These are phyloP conservation scores for Aptenodytes patagonicus DNA, from an alignment of 2,113 vertebrate species.

Conservation along the genomic window DNA sequence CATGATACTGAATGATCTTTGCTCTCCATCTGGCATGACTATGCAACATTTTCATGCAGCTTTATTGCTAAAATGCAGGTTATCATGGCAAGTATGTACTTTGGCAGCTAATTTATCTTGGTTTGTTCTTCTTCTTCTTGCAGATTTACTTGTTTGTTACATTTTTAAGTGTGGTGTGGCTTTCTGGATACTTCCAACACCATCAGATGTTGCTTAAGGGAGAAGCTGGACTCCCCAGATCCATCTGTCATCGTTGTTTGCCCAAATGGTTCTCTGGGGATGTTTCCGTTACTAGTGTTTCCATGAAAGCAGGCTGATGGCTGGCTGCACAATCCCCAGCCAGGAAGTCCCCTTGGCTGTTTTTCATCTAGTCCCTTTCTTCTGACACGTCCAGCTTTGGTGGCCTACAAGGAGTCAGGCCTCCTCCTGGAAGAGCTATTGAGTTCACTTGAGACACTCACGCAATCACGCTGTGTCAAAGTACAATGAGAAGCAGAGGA, in stretches of 20 bases:
- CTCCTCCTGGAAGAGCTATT: neutral
- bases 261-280: neutral
- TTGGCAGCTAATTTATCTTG: neutral
- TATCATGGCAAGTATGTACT: neutral
- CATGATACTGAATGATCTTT: neutral
- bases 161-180: neutral
- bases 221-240: neutral
- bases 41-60: neutral
- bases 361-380: constrained; percentile 2
- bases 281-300: neutral
- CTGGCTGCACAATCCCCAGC: neutral
- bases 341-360: neutral
- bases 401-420: neutral
- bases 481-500: neutral
- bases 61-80: neutral
- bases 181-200: neutral
- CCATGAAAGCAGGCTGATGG: neutral
- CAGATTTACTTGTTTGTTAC: neutral
- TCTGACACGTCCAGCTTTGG: neutral
- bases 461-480: neutral
- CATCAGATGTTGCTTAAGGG: neutral
- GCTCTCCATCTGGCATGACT: neutral
- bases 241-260: neutral
- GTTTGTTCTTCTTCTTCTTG: neutral
- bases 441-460: neutral